phyloP scores from a whole-genome alignment of 2,113 vertebrate species.

The Pseudopipra pipra region DNA sequence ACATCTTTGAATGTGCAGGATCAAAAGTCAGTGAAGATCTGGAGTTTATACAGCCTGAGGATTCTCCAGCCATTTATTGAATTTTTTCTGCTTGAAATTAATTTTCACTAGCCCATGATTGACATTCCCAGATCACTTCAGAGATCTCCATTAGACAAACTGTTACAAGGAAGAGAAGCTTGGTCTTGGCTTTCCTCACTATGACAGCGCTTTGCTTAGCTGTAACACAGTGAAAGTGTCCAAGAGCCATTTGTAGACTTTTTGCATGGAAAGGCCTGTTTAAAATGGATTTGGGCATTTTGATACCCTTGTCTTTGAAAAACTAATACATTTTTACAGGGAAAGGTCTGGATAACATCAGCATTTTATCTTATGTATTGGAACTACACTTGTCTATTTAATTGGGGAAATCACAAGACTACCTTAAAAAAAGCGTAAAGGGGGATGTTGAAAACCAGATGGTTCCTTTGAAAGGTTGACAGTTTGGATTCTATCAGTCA shows the following conservation, averaged over 20 bases:
- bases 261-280: not conserved
- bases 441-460: not conserved
- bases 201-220: not conserved
- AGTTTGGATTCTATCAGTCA: not conserved
- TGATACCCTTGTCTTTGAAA: not conserved
- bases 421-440: not conserved
- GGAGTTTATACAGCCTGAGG: not conserved
- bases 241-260: not conserved
- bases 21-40: not conserved
- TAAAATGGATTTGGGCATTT: not conserved
- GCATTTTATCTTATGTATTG: not conserved
- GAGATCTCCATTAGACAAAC: not conserved
- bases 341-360: not conserved
- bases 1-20: not conserved
- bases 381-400: not conserved
- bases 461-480: not conserved
- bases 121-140: not conserved
- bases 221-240: not conserved
- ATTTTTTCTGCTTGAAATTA: not conserved
- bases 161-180: not conserved
- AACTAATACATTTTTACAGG: not conserved
- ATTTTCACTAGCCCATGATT: not conserved
- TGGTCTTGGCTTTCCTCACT: not conserved
- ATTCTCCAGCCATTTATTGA: not conserved
- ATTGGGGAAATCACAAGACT: not conserved